phyloP scores from a whole-genome alignment of 1,140 invertebrate genomes.

The Oncopodura yosiiana region DNA sequence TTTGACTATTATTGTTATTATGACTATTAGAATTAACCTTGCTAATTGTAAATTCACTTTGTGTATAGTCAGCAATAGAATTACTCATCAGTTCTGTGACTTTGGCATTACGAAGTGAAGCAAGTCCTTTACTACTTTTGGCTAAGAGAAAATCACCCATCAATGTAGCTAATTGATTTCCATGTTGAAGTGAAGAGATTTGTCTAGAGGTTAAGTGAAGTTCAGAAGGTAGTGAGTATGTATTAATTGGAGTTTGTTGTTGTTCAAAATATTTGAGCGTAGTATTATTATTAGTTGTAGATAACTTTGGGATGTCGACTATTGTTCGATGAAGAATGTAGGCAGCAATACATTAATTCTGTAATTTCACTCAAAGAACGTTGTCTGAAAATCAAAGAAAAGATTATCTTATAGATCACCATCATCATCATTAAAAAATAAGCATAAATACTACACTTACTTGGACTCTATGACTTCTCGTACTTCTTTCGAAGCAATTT shows the following conservation, averaged over 20 bases:
- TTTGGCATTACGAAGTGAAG: slow-evolving; percentile 9
- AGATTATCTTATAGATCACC: background rate
- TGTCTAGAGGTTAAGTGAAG: background rate
- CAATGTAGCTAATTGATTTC: slow-evolving; percentile 25
- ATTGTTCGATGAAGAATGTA: slow-evolving; percentile 14
- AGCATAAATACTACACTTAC: background rate
- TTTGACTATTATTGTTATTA: background rate
- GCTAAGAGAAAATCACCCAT: slow-evolving; percentile 26
- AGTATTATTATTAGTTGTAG: background rate
- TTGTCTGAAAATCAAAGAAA: slow-evolving; percentile 13
- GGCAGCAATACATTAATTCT: slow-evolving; percentile 20
- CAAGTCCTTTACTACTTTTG: slow-evolving; percentile 14
- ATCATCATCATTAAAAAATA: background rate
- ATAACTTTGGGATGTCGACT: slow-evolving; percentile 12
- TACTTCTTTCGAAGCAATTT: background rate
- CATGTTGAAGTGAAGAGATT: slow-evolving; percentile 8
- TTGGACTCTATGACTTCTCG: slow-evolving; percentile 8
- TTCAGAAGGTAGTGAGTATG: background rate
- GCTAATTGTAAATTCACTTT: slow-evolving; percentile 25
- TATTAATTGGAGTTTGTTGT: too few species aligned
- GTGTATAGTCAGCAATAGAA: slow-evolving; percentile 16
- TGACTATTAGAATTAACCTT: background rate
- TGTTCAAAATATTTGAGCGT: too few species aligned
- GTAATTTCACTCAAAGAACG: slow-evolving; percentile 16
- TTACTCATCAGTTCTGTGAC: slow-evolving; percentile 30